phyloP scores from a whole-genome alignment of 2,888 invertebrate species.

The Blera fallax region DNA sequence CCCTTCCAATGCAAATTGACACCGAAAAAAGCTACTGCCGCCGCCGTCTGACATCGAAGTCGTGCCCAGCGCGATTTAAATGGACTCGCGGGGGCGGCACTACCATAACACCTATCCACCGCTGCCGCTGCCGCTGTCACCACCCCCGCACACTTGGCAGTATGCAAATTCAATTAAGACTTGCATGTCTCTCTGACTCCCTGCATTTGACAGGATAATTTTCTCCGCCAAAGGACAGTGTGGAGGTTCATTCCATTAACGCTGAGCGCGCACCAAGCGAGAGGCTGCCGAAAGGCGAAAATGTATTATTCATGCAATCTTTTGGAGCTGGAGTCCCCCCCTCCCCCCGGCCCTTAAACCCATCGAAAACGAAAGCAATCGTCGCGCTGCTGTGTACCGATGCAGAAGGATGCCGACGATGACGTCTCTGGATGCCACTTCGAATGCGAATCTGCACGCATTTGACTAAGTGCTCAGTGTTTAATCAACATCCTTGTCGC shows the following conservation, averaged over 20 bases:
- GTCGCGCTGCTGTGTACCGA: slow-evolving; percentile 14
- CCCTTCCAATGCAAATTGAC: slow-evolving; percentile 61
- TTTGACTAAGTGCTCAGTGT: slow-evolving; percentile 76
- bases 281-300: slow-evolving; percentile 44
- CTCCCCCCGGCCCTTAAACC: neutral
- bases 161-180: slow-evolving; percentile 73
- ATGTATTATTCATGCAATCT: slow-evolving; percentile 72
- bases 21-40: slow-evolving; percentile 52
- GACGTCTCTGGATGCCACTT: slow-evolving; percentile 59
- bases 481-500: slow-evolving; percentile 76
- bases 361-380: slow-evolving; percentile 57
- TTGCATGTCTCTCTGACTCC: slow-evolving; percentile 69
- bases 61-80: slow-evolving; percentile 49
- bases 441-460: slow-evolving; percentile 74
- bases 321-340: slow-evolving; percentile 11
- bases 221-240: slow-evolving; percentile 71
- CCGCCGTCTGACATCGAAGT: slow-evolving; percentile 24
- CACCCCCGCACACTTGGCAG: slow-evolving; percentile 14
- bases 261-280: slow-evolving; percentile 11
- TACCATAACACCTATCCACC: slow-evolving; percentile 28
- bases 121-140: neutral
- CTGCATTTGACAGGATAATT: slow-evolving; percentile 73
- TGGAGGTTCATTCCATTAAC: slow-evolving; percentile 70
- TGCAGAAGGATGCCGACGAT: slow-evolving; percentile 24
- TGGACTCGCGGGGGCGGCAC: slow-evolving; percentile 69